These are phyloP conservation scores for Gymnopithys bicolor DNA, from an alignment of 2,797 vertebrate genomes.

Conservation along the genomic window DNA sequence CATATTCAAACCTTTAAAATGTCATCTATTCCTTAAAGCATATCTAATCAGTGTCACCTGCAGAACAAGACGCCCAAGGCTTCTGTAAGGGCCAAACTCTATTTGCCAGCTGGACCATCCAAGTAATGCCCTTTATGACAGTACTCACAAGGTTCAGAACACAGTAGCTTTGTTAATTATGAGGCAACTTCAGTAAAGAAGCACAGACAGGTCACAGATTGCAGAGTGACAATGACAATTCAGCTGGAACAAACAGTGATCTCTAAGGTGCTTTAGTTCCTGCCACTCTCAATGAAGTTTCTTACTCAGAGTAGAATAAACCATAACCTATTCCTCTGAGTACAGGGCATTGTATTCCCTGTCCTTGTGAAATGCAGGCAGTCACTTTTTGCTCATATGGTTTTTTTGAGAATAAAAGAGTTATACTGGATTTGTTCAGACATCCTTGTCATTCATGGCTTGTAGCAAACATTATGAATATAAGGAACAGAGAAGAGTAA, in stretches of 20 bases:
- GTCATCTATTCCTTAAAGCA: constrained; percentile 20
- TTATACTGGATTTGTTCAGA: background rate
- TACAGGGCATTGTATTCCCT: background rate
- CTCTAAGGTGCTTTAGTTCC: constrained; percentile 32
- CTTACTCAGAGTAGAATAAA: constrained; percentile 41
- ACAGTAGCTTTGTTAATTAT: constrained; percentile 14
- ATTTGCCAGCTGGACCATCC: constrained; percentile 25
- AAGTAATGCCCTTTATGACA: constrained; percentile 15
- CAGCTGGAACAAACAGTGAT: constrained; percentile 49
- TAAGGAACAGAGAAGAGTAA: background rate
- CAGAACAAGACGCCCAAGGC: background rate
- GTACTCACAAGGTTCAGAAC: constrained; percentile 10
- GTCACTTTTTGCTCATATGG: background rate
- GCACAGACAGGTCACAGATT: constrained; percentile 5
- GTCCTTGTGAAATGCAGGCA: constrained; percentile 43
- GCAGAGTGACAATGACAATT: constrained; percentile 36
- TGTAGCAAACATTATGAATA: background rate
- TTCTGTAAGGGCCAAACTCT: constrained; percentile 4
- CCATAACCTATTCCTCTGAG: background rate
- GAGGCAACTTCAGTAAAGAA: background rate
- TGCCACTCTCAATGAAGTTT: constrained; percentile 30
- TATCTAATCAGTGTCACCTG: constrained; percentile 22
- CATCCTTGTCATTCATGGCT: background rate
- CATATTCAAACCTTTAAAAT: constrained; percentile 57
- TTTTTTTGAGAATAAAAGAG: constrained; percentile 33